These are phyloP conservation scores for Pangasius mekongensis DNA, from an alignment of 2,797 vertebrate genomes.

Conservation along the genomic window DNA sequence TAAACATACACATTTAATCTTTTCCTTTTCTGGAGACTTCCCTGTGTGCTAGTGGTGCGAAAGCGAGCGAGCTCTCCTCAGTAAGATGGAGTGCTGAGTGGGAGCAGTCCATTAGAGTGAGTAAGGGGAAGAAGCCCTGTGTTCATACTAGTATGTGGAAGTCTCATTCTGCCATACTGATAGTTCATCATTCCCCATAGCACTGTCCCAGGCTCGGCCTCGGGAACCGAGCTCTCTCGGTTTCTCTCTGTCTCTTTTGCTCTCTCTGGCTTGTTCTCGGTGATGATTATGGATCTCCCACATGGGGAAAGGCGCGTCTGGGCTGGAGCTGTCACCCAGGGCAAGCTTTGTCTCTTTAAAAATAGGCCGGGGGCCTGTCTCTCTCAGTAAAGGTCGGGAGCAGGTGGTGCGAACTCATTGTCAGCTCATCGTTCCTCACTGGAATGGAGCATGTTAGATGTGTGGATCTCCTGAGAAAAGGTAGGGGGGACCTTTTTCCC, in stretches of 20 bases:
- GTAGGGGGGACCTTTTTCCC: constrained; percentile 40
- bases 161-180: constrained; percentile 64
- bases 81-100: constrained; percentile 47
- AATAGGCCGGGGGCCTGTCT: constrained; percentile 60
- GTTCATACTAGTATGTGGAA: constrained; percentile 57
- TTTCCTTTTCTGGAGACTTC: constrained; percentile 48
- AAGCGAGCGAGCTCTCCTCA: constrained; percentile 33
- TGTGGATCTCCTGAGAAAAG: constrained; percentile 59
- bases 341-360: constrained; percentile 64
- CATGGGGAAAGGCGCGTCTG: constrained; percentile 61
- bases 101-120: constrained; percentile 58
- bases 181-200: constrained; percentile 60
- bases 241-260: constrained; percentile 56
- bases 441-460: constrained; percentile 66
- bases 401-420: constrained; percentile 66
- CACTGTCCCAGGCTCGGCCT: constrained; percentile 65
- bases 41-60: constrained; percentile 31
- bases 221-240: constrained; percentile 57
- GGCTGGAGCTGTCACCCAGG: constrained; percentile 62
- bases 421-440: constrained; percentile 59
- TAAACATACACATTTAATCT: constrained; percentile 54
- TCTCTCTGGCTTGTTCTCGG: constrained; percentile 65
- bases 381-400: constrained; percentile 62
- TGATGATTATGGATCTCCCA: constrained; percentile 74
- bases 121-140: constrained; percentile 55